Conservation (phyloP, 2,113 vertebrate species). For the Laterallus jamaicensis region DNA sequence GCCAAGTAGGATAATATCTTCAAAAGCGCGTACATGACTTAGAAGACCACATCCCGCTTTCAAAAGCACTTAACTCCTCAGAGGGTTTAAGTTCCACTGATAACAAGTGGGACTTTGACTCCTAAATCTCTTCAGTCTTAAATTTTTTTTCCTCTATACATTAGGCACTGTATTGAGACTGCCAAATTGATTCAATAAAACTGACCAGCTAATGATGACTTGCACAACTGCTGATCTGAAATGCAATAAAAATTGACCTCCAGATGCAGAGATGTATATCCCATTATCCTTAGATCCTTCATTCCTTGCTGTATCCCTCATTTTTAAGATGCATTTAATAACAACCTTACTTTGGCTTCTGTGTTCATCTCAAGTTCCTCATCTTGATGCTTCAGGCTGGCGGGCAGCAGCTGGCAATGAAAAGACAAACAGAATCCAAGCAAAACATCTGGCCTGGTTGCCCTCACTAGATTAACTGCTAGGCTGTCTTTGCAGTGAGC, state of each 20-base stretch:
- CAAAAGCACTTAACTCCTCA: not conserved
- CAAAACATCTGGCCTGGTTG: not conserved
- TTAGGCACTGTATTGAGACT: not conserved
- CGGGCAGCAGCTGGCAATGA: not conserved
- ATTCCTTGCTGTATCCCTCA: not conserved
- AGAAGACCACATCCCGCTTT: not conserved
- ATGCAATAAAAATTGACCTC: slow-evolving; percentile 53
- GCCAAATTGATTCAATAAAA: slow-evolving; percentile 61
- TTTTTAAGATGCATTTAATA: not conserved
- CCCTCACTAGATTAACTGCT: not conserved
- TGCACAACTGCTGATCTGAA: slow-evolving; percentile 21
- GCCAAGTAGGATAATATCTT: slow-evolving; percentile 16
- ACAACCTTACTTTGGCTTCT: not conserved
- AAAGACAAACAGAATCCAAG: not conserved
- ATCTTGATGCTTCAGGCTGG: not conserved
- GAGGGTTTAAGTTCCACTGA: not conserved
- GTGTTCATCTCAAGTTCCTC: not conserved
- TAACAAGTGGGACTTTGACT: not conserved
- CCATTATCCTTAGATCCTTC: slow-evolving; percentile 17
- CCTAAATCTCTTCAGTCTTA: not conserved
- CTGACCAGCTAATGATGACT: slow-evolving; percentile 18
- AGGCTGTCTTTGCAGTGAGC: not conserved
- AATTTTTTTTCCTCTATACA: not conserved
- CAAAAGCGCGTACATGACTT: not conserved
- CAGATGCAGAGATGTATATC: slow-evolving; percentile 4